Evolutionary conservation across 2,888 invertebrate genomes (phyloP).

Genomic region (Sylvicola cinctus): DNA sequence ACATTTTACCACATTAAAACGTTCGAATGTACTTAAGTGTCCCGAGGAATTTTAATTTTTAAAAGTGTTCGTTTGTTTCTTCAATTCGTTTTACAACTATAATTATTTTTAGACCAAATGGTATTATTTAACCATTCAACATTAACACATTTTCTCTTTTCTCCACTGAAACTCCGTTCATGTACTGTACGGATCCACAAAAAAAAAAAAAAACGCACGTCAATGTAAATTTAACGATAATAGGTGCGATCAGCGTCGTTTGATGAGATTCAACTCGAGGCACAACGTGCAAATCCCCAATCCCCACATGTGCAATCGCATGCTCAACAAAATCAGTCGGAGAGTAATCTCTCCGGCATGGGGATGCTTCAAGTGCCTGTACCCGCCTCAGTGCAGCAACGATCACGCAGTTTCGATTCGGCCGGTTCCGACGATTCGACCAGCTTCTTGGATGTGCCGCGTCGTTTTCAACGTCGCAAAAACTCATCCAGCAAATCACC

Average conservation of each 20-base stretch:
- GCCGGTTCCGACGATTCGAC: slow-evolving; percentile 47
- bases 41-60: too few relatives aligned
- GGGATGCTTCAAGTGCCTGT: slow-evolving; percentile 44
- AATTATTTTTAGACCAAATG: too few relatives aligned
- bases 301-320: slow-evolving; percentile 7
- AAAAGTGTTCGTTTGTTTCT: too few relatives aligned
- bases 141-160: too few relatives aligned
- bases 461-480: slow-evolving; percentile 39
- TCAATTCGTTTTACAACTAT: too few relatives aligned
- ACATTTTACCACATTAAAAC: too few relatives aligned
- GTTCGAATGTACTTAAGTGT: too few relatives aligned
- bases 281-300: slow-evolving; percentile 31
- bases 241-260: slow-evolving; percentile 72
- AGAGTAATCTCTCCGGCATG: slow-evolving; percentile 6
- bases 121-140: too few relatives aligned
- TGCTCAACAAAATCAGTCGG: slow-evolving; percentile 9
- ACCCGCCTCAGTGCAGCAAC: slow-evolving; percentile 31
- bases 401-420: slow-evolving; percentile 66
- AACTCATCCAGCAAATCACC: slow-evolving; percentile 41
- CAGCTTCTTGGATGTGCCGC: slow-evolving; percentile 34
- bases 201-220: too few relatives aligned
- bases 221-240: too few relatives aligned
- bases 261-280: slow-evolving; percentile 70
- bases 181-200: too few relatives aligned
- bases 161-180: too few relatives aligned